These are phyloP conservation scores for Luperina testacea DNA, from an alignment of 2,888 invertebrate species.

Conservation along the genomic window DNA sequence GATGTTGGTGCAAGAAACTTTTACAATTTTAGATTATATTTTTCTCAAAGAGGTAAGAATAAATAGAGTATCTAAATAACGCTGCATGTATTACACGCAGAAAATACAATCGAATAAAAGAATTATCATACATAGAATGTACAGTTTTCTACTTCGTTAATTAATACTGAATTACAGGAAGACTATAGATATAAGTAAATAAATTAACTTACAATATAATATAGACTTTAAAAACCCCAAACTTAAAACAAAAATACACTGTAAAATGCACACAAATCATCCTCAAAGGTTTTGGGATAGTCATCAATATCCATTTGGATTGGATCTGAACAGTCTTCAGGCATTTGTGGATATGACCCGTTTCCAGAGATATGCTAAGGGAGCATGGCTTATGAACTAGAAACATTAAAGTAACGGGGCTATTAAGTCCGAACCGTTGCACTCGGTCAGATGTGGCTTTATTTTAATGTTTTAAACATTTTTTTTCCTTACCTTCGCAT, in stretches of 20 bases:
- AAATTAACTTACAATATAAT: not conserved
- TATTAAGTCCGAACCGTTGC: constrained; percentile 73
- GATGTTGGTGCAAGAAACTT: not conserved
- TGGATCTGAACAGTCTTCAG: constrained; percentile 35
- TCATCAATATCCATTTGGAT: constrained; percentile 56
- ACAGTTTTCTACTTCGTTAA: not conserved
- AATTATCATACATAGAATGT: not conserved
- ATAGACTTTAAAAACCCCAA: not conserved
- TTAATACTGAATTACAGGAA: not conserved
- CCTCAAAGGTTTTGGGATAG: constrained; percentile 22
- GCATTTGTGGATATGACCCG: constrained; percentile 46
- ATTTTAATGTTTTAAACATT: constrained; percentile 67
- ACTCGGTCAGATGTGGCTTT: constrained; percentile 69
- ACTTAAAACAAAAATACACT: not conserved
- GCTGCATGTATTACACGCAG: not conserved
- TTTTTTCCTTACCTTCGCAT: constrained; percentile 42
- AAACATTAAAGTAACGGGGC: constrained; percentile 74
- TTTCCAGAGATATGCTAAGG: constrained; percentile 56
- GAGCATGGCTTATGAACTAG: constrained; percentile 71
- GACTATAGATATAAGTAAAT: not conserved
- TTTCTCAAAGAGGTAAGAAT: not conserved
- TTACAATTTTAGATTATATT: not conserved
- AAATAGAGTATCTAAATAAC: not conserved
- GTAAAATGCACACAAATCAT: constrained; percentile 1
- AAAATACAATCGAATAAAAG: not conserved